Base-by-base conservation (phyloP, 2,797 vertebrate genomes). In the Synanceia verrucosa region DNA sequence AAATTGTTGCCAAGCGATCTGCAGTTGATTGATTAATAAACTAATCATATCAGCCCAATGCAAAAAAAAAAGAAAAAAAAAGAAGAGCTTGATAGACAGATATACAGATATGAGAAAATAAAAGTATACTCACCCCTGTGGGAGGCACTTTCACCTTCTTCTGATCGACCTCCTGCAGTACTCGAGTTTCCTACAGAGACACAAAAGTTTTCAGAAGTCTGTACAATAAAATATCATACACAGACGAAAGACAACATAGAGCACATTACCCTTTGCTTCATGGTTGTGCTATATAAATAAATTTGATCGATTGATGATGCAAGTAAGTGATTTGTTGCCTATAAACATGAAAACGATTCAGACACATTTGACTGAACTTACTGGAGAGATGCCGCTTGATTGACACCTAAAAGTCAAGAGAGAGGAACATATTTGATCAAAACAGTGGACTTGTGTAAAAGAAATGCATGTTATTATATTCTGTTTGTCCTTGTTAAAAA, bases 361-460 rank as follows among this genome's bases (percentile, higher is more conserved):
- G 26, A 34, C 23, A 47, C 16, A 39, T 48, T 34, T 39, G 23
- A 59, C 11, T 9, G n/a, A 58, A 94, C 94, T 92, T 90, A 95
- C 94, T 88, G 64, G 92, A 93, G 9, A 94, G 82, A 77, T 93
- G 90, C 0, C 89, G 89, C 76, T 94, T 93, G 12, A 79, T 33
- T 6, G 85, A 29, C 28, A 82, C 87, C 94, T 94, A 70, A 26
- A 85, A 86, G 63, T 16, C 1, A 68, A 46, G 14, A 73, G 37
- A 75, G 10, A 6, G 9, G 12, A 14, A 2, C 1, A 66, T 4
- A 58, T 36, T 31, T 29, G 50, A 4, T 78, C 9, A 74, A 34
- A 12, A 37, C n/a, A 63, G 4, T 1, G 24, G 21, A 46, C 3
- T n/a, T 16, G 4, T 18, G 47, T 31, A 6, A 12, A 55, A 5